Conservation (phyloP, 2,797 vertebrate genomes). For the Eremophila alpestris region DNA sequence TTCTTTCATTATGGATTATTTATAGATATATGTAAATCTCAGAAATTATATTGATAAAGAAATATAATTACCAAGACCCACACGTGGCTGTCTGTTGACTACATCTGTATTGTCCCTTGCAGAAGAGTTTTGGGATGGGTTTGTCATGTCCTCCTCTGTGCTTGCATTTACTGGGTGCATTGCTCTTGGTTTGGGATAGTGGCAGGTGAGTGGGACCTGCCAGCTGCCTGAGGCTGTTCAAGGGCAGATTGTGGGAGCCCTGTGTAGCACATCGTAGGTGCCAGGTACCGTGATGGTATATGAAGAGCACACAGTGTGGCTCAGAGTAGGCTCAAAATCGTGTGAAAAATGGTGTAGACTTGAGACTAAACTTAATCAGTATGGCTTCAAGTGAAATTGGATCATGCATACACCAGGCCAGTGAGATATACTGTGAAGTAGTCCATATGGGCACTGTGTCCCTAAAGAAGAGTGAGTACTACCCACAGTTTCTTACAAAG, state of each 20-base stretch:
- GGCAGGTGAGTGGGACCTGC: background rate
- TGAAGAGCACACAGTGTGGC: background rate
- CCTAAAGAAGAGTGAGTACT: background rate
- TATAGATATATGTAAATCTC: background rate
- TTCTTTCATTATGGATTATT: background rate
- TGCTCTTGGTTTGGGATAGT: background rate
- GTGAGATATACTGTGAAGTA: background rate
- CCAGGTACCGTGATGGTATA: background rate
- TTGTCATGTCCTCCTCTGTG: background rate
- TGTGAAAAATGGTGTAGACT: background rate
- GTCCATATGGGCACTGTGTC: background rate
- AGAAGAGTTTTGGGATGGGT: background rate
- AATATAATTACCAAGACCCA: background rate
- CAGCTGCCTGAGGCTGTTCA: background rate
- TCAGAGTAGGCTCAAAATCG: background rate
- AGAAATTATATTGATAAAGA: background rate
- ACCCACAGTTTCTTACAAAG: background rate
- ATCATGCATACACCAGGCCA: background rate
- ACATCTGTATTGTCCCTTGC: background rate
- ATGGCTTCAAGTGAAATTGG: background rate
- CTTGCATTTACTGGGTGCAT: background rate
- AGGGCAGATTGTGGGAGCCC: background rate
- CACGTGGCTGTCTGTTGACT: background rate
- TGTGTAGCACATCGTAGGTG: accelerated
- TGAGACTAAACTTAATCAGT: background rate